Base-by-base conservation (phyloP, 2,113 vertebrate species). In the Australoheros scitulus region DNA sequence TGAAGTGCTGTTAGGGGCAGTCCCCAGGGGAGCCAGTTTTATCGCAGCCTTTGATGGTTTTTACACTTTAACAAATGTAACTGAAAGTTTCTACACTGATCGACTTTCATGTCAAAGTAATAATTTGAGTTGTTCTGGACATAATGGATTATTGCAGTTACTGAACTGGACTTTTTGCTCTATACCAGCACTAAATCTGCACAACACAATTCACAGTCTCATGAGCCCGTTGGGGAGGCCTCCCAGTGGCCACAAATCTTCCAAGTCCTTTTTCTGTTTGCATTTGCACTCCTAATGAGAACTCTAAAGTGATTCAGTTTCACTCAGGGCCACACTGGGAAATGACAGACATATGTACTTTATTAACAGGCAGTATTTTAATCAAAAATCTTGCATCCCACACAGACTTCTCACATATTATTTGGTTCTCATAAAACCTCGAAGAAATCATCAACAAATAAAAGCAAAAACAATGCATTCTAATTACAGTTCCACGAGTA, bases 191-290 rank as follows among this genome's bases (percentile, higher is more conserved):
- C 64, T 26, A 68, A 68, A 47, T 43, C 41, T 47, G 43, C 22
- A 47, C 64, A 68, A 43, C 64, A 0, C 41, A 24, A 50, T 41
- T 29, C 18, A 68, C 15, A 68, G 64, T 50, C 64, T 6, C 3
- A 15, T 50, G 64, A 20, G 41, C 3, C 0, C 0, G 0, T n/a
- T 47, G 2, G 2, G 24, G 38, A 24, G 0, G 38, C 24, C 38
- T 68, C 3, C 38, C 22, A 68, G 38, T 11, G 11, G 36, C 41
- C 13, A 43, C 41, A 43, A 14, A 43, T 43, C 41, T 43, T 43
- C 43, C 43, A 15, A 47, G 43, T 14, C 43, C 14, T 5, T 11
- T 18, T 34, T 36, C 60, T 13, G 34, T 38, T 13, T 1, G 34
- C 34, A 38, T 63, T 63, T 36, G 32, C 18, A 52, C 65, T 52